A percentile compares a stretch with the other conserved stretches of the same genome.
Conservation (phyloP, 2,797 vertebrate genomes). For the Graptemys geographica region DNA sequence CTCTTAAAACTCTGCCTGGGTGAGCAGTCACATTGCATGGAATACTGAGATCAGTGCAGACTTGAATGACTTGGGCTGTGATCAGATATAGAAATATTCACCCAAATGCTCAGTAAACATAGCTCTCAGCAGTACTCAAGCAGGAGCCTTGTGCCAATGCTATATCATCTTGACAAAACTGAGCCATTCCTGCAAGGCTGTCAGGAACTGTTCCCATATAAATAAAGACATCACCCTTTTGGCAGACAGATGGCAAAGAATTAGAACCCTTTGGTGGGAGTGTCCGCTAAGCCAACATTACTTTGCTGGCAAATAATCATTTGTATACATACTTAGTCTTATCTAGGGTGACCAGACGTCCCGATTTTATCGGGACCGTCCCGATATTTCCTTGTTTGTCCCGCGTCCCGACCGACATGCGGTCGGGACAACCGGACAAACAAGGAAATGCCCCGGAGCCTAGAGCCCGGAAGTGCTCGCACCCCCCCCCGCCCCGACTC, state of each 20-base stretch:
- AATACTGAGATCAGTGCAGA: not conserved
- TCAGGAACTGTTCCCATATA: not conserved
- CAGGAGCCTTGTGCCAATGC: not conserved
- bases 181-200: not conserved
- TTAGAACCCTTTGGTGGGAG: not conserved
- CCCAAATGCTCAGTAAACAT: not conserved
- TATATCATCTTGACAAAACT: conserved; percentile 4
- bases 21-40: not conserved
- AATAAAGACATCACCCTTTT: conserved; percentile 6
- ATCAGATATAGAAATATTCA: not conserved
- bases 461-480: no score
- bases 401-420: no score
- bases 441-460: no score
- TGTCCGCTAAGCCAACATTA: conserved; percentile 2
- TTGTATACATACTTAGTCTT: conserved; percentile 17
- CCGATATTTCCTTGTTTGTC: no score
- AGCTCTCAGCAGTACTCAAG: conserved; percentile 2
- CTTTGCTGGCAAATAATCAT: conserved; percentile 14
- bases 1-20: not conserved
- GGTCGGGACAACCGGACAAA: no score
- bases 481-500: no score
- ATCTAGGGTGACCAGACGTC: no score
- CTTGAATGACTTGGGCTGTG: not conserved
- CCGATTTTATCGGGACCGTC: no score
- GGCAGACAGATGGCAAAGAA: not conserved